phyloP scores from a whole-genome alignment of 2,113 vertebrate species.

The Tupaia chinensis region DNA sequence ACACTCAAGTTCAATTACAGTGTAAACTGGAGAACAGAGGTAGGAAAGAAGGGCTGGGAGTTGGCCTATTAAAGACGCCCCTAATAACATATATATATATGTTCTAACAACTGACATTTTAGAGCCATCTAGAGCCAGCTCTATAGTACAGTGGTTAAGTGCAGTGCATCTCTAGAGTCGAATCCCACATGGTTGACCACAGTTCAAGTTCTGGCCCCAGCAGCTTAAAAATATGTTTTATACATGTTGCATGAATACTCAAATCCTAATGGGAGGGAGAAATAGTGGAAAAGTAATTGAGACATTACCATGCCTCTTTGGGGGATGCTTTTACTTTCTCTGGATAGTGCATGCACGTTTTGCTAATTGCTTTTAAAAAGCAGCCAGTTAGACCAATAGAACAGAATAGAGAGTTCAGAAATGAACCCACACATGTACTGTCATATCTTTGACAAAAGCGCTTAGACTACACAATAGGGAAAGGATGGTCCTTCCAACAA shows the following conservation, averaged over 20 bases:
- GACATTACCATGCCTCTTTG: no score
- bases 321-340: no score
- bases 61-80: not conserved
- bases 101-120: not conserved
- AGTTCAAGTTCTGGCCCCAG: no score
- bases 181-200: no score
- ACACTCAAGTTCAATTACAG: slow-evolving; percentile 1
- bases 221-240: no score
- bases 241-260: no score
- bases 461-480: not conserved
- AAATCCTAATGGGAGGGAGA: no score
- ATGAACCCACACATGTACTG: not conserved
- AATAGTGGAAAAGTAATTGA: no score
- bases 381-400: not conserved
- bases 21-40: not conserved
- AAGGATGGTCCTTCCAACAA: not conserved
- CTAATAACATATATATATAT: not conserved
- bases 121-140: not conserved
- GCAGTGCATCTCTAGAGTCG: no score
- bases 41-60: not conserved
- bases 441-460: not conserved
- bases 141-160: no score
- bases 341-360: no score
- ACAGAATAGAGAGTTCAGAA: not conserved
- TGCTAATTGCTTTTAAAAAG: not conserved